Evolutionary conservation across 2,113 vertebrate species (phyloP), one percentile per base, ranked within the genome.

Genomic region (Puma concolor): DNA sequence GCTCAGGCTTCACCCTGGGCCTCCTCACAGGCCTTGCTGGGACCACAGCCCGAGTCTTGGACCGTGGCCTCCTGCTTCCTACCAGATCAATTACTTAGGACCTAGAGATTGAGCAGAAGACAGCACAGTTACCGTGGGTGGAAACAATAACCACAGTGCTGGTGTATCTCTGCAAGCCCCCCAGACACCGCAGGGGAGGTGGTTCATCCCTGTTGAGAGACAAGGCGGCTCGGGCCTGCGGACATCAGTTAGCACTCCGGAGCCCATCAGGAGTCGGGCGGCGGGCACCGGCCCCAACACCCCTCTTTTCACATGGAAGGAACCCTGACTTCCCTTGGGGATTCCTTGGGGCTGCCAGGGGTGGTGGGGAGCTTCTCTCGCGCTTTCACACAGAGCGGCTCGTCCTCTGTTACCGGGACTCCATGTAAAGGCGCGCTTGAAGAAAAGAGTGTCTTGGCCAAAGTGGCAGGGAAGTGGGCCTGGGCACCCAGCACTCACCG

Each of bases 381-480:
- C 17, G 5, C 36, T 50, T 33, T 63, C 48, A 25, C 19, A 2
- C 2, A 9, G 48, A 60, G 60, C 1, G 2, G 33, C 6, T 31
- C 14, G 50, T 67, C 7, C 21, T 80, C 36, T 33, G 15, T n/a
- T 48, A 7, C 7, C 31, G 82, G 60, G n/a, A 13, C 15, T 63
- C 67, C 2, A 10, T 2, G 15, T 66, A n/a, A 50, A 23, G 29
- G 27, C 57, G 31, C 4, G 7, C 25, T 21, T 63, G 52, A 71
- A 48, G 36, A n/a, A n/a, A 19, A 36, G 44, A 23, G 38, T 41
- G 41, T 25, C 5, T 4, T 8, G 38, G 67, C 63, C 27, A 8
- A 3, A 19, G 3, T 2, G n/a, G 33, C 50, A 63, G n/a, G 21
- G 6, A 8, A 1, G n/a, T 0, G 0, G 1, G 44, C 23, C 29